Evolutionary conservation across 2,113 vertebrate species (phyloP), one percentile per base, ranked within the genome.

Genomic region (Butorides virescens): DNA sequence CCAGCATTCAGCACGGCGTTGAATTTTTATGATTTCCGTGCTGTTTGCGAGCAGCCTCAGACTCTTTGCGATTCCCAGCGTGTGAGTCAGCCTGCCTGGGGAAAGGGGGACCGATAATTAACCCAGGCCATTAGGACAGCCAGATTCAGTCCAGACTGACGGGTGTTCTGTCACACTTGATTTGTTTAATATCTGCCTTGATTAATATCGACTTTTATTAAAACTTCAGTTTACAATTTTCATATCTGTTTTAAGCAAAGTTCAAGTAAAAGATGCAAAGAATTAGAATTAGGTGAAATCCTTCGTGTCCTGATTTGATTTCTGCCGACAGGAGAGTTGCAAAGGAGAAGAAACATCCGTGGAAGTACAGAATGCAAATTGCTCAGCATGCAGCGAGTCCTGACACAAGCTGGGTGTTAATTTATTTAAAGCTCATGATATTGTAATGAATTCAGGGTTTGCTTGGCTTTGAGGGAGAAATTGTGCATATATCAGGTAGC

Each of bases 371-470:
- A 95, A 95, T 97, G 89, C 94, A 96, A 92, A 95, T 92, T 32
- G 66, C 91, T 81, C 83, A 46, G 86, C 92, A 26, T 0, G 11
- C 46, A 74, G 50, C 15, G 13, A 88, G 81, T 85, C 94, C 91
- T 88, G 74, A 75, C 91, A 94, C 81, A 95, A 85, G 74, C 91
- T 79, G 74, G 71, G 74, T 97, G 74, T 63, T 95, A 95, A 95
- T 97, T 95, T 97, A 91, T 82, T 96, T 96, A 93, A 95, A 85
- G 46, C 89, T 91, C 37, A 62, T 85, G 77, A 75, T 92, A 76
- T 9, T 76, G 77, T 88, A 91, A 92, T 77, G 86, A 90, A 94
- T 85, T 76, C 84, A 74, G 80, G 53, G 67, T 86, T 90, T 95
- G 22, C 90, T 86, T 66, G 85, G 52, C 88, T 94, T 94, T 87